Conservation (phyloP, 2,888 invertebrate species). For the Petrolisthes cinctipes region DNA sequence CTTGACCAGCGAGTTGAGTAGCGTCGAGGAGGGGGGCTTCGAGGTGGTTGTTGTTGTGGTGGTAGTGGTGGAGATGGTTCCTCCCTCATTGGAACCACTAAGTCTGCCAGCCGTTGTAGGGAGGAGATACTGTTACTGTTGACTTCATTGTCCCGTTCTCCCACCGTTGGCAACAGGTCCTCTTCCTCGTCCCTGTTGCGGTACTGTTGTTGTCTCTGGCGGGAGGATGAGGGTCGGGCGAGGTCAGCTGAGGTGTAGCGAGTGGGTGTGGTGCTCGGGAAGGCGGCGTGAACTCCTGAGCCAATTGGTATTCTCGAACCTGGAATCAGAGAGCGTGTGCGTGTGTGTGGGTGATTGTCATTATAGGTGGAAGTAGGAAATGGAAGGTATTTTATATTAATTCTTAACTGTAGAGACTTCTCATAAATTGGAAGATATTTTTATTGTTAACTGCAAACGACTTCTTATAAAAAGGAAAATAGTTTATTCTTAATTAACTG, state of each 20-base stretch:
- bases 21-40: slow-evolving; percentile 19
- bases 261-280: slow-evolving; percentile 6
- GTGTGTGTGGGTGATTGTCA: too few species aligned
- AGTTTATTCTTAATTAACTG: not conserved
- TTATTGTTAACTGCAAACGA: too few species aligned
- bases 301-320: slow-evolving; percentile 62
- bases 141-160: not conserved
- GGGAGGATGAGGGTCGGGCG: not conserved
- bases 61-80: not conserved
- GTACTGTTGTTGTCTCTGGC: not conserved
- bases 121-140: not conserved
- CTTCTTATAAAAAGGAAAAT: too few species aligned
- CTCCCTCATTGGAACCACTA: not conserved
- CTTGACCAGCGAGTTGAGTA: slow-evolving; percentile 54
- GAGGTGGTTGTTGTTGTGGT: slow-evolving; percentile 15
- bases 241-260: slow-evolving; percentile 9
- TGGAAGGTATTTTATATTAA: too few species aligned
- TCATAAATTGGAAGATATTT: too few species aligned
- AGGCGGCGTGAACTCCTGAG: slow-evolving; percentile 52
- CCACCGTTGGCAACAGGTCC: not conserved
- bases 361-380: too few species aligned
- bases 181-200: not conserved
- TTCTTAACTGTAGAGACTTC: too few species aligned
- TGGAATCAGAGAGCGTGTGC: slow-evolving; percentile 1
- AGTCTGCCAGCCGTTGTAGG: not conserved